Evolutionary conservation across 2,888 invertebrate species (phyloP).

Genomic region (Formica aserva): DNA sequence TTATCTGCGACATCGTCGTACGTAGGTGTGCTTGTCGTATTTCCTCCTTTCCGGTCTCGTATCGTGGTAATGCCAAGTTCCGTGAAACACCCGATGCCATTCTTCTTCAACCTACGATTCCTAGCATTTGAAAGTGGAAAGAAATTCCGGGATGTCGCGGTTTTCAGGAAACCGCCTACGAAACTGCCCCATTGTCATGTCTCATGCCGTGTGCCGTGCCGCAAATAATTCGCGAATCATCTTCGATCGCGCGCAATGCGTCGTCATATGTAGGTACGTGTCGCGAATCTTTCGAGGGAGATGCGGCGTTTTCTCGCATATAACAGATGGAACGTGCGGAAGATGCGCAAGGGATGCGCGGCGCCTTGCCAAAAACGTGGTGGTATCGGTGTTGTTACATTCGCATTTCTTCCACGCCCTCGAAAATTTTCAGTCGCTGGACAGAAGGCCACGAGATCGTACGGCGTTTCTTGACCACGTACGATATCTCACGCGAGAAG

Average conservation of each 20-base stretch:
- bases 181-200: neutral
- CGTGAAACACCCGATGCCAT: neutral
- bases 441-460: constrained; percentile 47
- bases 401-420: constrained; percentile 23
- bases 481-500: neutral
- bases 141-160: neutral
- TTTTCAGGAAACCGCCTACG: constrained; percentile 38
- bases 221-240: constrained; percentile 59
- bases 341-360: constrained; percentile 70
- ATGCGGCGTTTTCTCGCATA: constrained; percentile 66
- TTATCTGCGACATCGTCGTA: neutral
- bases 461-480: constrained; percentile 22
- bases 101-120: constrained; percentile 16
- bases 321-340: neutral
- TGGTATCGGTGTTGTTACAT: constrained; percentile 50
- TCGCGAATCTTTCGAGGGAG: constrained; percentile 61
- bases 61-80: neutral
- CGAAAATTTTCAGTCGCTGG: constrained; percentile 63
- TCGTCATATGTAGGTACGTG: constrained; percentile 38
- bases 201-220: neutral
- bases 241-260: constrained; percentile 23
- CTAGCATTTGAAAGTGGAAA: neutral
- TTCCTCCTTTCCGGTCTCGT: neutral
- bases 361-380: constrained; percentile 75
- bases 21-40: neutral